These are phyloP conservation scores for Alaudala cheleensis DNA, from an alignment of 2,113 vertebrate genomes.

Conservation along the genomic window DNA sequence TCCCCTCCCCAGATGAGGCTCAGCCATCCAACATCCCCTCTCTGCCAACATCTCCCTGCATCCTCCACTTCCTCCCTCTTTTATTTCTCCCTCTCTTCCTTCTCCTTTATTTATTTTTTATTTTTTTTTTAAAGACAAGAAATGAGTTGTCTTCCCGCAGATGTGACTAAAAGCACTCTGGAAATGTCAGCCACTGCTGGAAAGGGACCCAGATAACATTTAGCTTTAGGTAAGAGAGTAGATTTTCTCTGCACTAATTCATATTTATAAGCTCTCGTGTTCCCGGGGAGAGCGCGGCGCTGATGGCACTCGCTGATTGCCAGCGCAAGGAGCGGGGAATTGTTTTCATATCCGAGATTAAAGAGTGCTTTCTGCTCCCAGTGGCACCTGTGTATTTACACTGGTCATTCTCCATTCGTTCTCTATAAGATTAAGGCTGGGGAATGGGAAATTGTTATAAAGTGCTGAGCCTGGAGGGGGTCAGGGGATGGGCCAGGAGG, in stretches of 20 bases:
- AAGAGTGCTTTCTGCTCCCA: conserved; percentile 57
- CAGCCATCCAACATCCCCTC: not conserved
- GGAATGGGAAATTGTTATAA: conserved; percentile 44
- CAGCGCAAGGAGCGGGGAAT: conserved; percentile 57
- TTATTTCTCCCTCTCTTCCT: not conserved
- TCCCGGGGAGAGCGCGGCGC: conserved; percentile 56
- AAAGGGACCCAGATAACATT: conserved; percentile 73
- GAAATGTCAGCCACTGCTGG: conserved; percentile 71
- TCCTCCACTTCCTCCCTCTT: not conserved
- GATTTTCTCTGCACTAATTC: conserved; percentile 73
- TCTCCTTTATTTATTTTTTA: not conserved
- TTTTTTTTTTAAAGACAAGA: not conserved
- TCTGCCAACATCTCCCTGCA: not conserved
- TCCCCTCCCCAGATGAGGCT: not conserved
- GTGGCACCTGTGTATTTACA: conserved; percentile 63
- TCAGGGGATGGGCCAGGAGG: not conserved
- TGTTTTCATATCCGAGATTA: conserved; percentile 68
- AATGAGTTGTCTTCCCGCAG: conserved; percentile 67
- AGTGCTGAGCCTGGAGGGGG: not conserved
- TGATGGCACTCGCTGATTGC: conserved; percentile 64
- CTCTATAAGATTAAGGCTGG: conserved; percentile 63
- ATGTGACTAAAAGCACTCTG: conserved; percentile 71
- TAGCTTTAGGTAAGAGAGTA: conserved; percentile 74
- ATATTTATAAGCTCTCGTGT: conserved; percentile 73
- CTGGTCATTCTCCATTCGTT: conserved; percentile 58